A percentile compares a stretch with the other conserved stretches of the same genome.
These are phyloP conservation scores for Tringa solitaria DNA, from an alignment of 2,113 vertebrate species.

Conservation along the genomic window DNA sequence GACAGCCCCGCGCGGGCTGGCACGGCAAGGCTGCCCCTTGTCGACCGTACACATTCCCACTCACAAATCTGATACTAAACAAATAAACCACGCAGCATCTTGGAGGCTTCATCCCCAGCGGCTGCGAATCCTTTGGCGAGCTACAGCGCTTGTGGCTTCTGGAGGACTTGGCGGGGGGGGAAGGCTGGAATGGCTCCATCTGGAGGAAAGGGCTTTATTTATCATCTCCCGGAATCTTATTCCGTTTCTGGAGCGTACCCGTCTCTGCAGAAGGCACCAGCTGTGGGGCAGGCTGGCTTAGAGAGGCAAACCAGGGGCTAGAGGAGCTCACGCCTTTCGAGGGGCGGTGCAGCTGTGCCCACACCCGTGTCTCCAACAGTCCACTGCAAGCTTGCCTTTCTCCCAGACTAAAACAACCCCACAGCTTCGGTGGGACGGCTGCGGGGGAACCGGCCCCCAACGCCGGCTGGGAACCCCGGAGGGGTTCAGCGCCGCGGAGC, in stretches of 20 bases:
- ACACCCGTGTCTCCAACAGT: fast-evolving
- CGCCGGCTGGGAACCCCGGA: fast-evolving
- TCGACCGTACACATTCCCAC: not conserved
- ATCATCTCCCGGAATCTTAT: not conserved
- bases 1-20: not conserved
- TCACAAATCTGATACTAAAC: not conserved
- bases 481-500: not conserved
- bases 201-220: not conserved
- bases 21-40: not conserved
- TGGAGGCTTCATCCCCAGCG: not conserved
- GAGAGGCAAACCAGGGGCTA: fast-evolving
- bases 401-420: fast-evolving
- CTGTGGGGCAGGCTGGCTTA: fast-evolving
- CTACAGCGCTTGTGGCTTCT: not conserved
- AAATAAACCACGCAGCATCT: not conserved
- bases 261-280: fast-evolving
- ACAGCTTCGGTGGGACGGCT: fast-evolving
- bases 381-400: fast-evolving
- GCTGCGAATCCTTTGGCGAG: not conserved
- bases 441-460: fast-evolving
- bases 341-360: fast-evolving
- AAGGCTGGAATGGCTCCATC: not conserved
- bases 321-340: not conserved
- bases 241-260: not conserved
- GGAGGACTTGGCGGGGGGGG: not conserved